Evolutionary conservation across 2,888 invertebrate genomes (phyloP), one percentile per base, ranked within the genome.

Genomic region (Pollenia angustigena): DNA sequence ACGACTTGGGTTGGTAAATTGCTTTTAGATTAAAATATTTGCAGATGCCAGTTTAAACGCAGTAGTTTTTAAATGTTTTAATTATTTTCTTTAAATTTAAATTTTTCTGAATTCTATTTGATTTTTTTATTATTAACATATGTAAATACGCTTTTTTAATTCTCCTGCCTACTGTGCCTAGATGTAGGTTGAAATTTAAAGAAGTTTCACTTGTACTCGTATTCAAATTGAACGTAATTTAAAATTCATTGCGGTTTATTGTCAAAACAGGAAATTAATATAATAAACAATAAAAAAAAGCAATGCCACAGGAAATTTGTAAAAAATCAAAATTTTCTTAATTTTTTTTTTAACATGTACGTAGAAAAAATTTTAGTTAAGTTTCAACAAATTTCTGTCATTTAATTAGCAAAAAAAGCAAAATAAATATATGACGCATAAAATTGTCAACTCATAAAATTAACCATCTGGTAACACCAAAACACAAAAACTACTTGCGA

Each of bases 231-330:
- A 72, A 32, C 60, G 12, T 56, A 54, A 72, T 46, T 81, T 46
- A 62, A 72, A 64, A 81, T 64, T 62, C 71, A 72, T 16, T 46
- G 62, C 46, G 62, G 32, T 64, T 64, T 56, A 72, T 72, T 72
- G 71, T 64, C 71, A 72, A 81, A 72, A 81, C 80, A 81, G 80
- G 80, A 81, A 81, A 72, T 58, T 54, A 64, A 46, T 54, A 52
- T 46, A 69, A 6, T 18, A 18, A 14, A 48, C 9, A 32, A 12
- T 32, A 52, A 18, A 16, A 64, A 16, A 11, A 52, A 23, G n/a
- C 40, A n/a, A 23, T 42, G 54, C 52, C 62, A 79, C 79, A 80
- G 69, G 80, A 71, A 80, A 71, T 71, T 32, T 18, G 12, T 52
- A 42, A 60, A 50, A 40, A 44, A 40, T 40, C 10, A 42, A 54